phyloP scores from a whole-genome alignment of 2,113 vertebrate genomes.

The Oreochromis aureus region DNA sequence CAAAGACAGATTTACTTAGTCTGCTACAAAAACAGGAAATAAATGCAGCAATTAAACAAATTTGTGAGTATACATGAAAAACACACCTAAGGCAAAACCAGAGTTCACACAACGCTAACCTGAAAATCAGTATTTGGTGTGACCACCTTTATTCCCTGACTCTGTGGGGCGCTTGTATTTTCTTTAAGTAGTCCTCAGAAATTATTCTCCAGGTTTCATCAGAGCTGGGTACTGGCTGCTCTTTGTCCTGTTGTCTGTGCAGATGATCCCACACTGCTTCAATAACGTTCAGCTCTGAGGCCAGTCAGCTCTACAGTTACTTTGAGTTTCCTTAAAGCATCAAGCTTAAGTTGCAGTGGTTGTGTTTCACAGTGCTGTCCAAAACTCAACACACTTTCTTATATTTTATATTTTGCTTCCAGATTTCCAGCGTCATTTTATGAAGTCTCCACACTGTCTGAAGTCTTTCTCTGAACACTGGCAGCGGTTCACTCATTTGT shows the following conservation, averaged over 20 bases:
- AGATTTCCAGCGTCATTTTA: too few relatives aligned
- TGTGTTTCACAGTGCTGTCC: not conserved
- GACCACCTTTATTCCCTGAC: not conserved
- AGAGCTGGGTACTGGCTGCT: not conserved
- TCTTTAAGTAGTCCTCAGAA: not conserved
- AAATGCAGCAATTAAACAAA: not conserved
- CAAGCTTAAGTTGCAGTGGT: not conserved
- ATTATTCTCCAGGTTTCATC: not conserved
- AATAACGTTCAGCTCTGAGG: rapidly evolving
- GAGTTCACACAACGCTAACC: not conserved
- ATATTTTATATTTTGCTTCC: not conserved
- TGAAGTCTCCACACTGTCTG: not conserved
- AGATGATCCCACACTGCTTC: not conserved
- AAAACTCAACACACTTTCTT: not conserved
- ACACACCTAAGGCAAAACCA: not conserved
- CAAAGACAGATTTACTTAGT: not conserved
- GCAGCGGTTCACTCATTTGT: not conserved
- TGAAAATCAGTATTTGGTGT: not conserved
- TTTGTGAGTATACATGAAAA: not conserved
- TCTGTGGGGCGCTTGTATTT: not conserved
- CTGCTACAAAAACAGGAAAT: not conserved
- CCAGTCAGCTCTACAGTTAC: not conserved
- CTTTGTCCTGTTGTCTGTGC: not conserved
- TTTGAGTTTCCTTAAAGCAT: not conserved
- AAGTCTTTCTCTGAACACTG: not conserved